phyloP scores from a whole-genome alignment of 2,113 vertebrate genomes.

The Gallinago undulata region DNA sequence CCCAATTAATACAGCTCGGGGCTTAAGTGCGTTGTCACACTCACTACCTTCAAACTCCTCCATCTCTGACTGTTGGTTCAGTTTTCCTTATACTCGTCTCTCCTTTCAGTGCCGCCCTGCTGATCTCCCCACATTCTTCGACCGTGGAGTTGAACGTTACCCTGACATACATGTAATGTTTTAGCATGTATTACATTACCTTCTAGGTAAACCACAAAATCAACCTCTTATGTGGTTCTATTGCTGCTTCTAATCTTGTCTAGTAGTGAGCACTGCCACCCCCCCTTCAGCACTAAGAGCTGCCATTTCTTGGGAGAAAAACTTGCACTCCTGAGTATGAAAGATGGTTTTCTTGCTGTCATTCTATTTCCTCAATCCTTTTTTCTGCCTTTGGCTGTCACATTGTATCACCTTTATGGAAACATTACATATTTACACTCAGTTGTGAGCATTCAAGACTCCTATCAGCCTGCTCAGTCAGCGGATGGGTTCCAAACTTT shows the following conservation, averaged over 20 bases:
- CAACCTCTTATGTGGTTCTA: not conserved
- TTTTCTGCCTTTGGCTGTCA: not conserved
- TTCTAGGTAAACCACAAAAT: not conserved
- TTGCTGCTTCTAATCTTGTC: not conserved
- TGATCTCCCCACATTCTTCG: not conserved
- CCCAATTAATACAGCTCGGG: not conserved
- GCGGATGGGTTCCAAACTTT: not conserved
- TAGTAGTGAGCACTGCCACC: not conserved
- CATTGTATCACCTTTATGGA: not conserved
- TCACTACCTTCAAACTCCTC: accelerated
- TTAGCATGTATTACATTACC: not conserved
- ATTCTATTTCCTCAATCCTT: not conserved
- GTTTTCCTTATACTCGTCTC: not conserved
- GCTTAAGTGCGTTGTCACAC: not conserved
- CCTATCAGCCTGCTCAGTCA: not conserved
- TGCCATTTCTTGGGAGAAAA: not conserved
- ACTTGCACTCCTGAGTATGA: not conserved
- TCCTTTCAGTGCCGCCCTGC: not conserved
- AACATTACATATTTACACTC: not conserved
- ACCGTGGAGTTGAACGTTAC: not conserved
- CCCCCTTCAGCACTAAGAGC: not conserved
- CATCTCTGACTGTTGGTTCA: not conserved
- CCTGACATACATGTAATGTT: not conserved
- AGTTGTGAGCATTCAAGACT: not conserved
- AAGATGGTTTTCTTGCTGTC: not conserved